phyloP scores from a whole-genome alignment of 2,797 vertebrate species.

The Enteromius treurensis region DNA sequence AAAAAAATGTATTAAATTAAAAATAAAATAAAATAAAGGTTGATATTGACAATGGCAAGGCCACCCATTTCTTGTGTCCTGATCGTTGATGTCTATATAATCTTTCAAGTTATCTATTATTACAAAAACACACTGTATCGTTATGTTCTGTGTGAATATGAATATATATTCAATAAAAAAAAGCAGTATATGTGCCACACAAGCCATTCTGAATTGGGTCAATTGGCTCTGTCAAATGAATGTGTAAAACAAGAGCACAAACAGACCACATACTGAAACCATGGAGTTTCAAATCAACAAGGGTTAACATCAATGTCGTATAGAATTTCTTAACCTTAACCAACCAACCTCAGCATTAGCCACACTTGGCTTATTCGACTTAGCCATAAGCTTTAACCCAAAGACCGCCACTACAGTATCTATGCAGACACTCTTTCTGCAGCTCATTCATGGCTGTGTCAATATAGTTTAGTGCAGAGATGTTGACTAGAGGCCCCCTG shows the following conservation, averaged over 20 bases:
- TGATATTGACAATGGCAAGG: neutral
- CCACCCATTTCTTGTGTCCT: neutral
- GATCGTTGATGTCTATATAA: neutral
- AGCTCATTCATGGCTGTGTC: slow-evolving; percentile 41
- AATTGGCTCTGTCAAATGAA: neutral
- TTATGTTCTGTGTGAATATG: neutral
- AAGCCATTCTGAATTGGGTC: neutral
- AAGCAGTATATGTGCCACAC: neutral
- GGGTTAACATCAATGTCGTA: neutral
- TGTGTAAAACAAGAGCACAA: neutral
- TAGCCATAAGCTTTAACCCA: slow-evolving; percentile 5
- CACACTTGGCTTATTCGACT: slow-evolving; percentile 13
- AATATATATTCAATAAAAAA: neutral
- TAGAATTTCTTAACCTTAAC: neutral
- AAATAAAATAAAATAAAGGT: neutral
- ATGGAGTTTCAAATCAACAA: neutral
- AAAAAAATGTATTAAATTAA: neutral
- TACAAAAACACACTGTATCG: neutral
- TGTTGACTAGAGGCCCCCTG: slow-evolving; percentile 43
- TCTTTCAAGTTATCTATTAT: neutral
- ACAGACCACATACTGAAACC: neutral
- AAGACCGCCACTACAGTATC: slow-evolving; percentile 3
- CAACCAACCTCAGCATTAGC: neutral
- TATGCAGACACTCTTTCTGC: slow-evolving; percentile 22
- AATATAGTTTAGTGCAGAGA: slow-evolving; percentile 37